Conservation (phyloP, 2,888 invertebrate species). For the Globia sparganii region DNA sequence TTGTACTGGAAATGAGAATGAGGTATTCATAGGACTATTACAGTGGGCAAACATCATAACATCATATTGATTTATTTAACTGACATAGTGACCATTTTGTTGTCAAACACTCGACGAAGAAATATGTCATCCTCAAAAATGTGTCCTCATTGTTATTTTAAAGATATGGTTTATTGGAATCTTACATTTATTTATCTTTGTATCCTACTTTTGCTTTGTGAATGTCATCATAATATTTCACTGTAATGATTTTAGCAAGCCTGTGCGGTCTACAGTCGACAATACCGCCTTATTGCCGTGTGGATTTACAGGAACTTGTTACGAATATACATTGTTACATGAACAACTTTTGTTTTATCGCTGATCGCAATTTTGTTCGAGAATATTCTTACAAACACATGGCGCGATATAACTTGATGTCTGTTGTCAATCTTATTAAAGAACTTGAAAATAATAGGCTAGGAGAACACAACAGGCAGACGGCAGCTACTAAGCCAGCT, state of each 20-base stretch:
- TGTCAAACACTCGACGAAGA: not conserved
- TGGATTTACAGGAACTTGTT: conserved; percentile 40
- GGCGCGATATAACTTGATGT: not conserved
- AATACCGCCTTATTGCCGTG: conserved; percentile 20
- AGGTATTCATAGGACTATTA: not conserved
- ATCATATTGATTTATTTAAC: not conserved
- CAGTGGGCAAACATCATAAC: not conserved
- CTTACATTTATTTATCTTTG: no score
- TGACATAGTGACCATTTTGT: not conserved
- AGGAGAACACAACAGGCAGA: conserved; percentile 85
- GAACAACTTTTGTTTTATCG: not conserved
- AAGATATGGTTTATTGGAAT: not conserved
- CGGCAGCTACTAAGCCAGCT: conserved; percentile 71
- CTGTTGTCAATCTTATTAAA: conserved; percentile 18
- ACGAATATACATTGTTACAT: not conserved
- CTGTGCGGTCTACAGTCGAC: conserved; percentile 41
- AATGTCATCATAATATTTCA: conserved; percentile 20
- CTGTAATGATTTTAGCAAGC: conserved; percentile 45
- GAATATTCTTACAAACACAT: not conserved
- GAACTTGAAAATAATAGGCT: conserved; percentile 73
- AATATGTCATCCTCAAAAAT: not conserved
- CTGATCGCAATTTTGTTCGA: not conserved
- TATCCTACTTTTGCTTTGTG: conserved; percentile 9
- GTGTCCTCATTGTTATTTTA: not conserved
- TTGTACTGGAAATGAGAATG: not conserved